Evolutionary conservation across 2,113 vertebrate genomes (phyloP), one percentile per base, ranked within the genome.

Genomic region (Perca schrenkii): DNA sequence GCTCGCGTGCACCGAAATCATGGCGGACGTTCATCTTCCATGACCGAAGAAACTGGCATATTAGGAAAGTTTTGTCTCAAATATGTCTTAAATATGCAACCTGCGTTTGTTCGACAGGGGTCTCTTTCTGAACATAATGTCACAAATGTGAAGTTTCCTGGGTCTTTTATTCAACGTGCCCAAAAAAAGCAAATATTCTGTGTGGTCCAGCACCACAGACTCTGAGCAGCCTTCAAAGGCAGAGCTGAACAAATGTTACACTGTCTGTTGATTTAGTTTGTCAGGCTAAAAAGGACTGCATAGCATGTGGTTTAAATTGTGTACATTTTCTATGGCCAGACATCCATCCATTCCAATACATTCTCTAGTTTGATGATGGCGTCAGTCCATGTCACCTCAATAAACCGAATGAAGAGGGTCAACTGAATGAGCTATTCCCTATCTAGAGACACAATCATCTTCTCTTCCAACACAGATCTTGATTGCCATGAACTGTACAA

Each of bases 351-450:
- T 76, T 71, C 40, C 58, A 77, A 63, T 50, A 28, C 31, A n/a
- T 36, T 25, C 15, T 75, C 46, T 60, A 61, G 56, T 47, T 56
- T 53, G 34, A 70, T 68, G 69, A 82, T 73, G 69, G 54, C 65
- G 67, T 68, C 22, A 21, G 66, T 78, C 68, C 52, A 81, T 36
- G 31, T 56, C 46, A 72, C 56, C 63, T 64, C 68, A 80, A 65
- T 73, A 58, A 76, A 72, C 64, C 64, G 57, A 90, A 82, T 70
- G 49, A 19, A 86, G 63, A 74, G 65, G 22, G 79, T 69, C 73
- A 79, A 65, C 28, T 72, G 71, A 79, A 76, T 83, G 67, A 78
- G 57, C 34, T 64, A 50, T 82, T 72, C 25, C 16, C 71, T 72
- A 73, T 58, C 53, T 53, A 73, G 58, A 76, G 61, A 63, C 58